Base-by-base conservation (phyloP, 2,888 invertebrate species). In the Ormyrus labotus region DNA sequence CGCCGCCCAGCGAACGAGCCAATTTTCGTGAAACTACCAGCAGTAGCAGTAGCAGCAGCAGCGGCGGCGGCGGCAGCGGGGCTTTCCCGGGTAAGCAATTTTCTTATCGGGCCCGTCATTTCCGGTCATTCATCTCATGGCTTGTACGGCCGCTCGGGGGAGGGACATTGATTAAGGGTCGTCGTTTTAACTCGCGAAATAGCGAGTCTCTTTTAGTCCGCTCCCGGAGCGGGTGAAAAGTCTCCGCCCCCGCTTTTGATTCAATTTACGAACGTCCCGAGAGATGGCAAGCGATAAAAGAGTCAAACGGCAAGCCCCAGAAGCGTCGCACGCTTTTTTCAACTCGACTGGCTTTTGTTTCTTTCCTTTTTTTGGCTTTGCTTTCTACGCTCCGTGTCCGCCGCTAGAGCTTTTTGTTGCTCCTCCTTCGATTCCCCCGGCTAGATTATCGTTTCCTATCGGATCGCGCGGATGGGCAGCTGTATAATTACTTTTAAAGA, bases 101-200 rank as follows among this genome's bases (percentile, higher is more conserved):
- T 88, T 88, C 88, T 89, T 89, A 89, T 89, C 89, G 84, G 86
- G 85, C 82, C 65, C 85, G 88, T 89, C 87, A 89, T 89, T 89
- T 89, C 88, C 89, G 88, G 89, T 88, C 89, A 87, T 89, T 88
- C 88, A 88, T 89, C 88, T 89, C 87, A 85, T 85, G 86, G 87
- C 79, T 79, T 79, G 79, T 76, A 67, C 34, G 13, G 6, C 19
- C 19, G 19, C 19, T 19, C 19, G 19, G 19, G 19, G 60, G 50
- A 5, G 60, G 65, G 72, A 81, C 78, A 69, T 79, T 79, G 81
- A 81, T 81, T 79, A 81, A 81, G 73, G 69, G 55, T 13, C 70
- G 69, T 75, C 88, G 85, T 87, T 89, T 88, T 87, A 88, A 88
- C 85, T 89, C 85, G 84, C 83, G 86, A 87, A 87, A 86, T 86